These are phyloP conservation scores for Alectura lathami DNA, from an alignment of 2,113 vertebrate genomes.

Conservation along the genomic window DNA sequence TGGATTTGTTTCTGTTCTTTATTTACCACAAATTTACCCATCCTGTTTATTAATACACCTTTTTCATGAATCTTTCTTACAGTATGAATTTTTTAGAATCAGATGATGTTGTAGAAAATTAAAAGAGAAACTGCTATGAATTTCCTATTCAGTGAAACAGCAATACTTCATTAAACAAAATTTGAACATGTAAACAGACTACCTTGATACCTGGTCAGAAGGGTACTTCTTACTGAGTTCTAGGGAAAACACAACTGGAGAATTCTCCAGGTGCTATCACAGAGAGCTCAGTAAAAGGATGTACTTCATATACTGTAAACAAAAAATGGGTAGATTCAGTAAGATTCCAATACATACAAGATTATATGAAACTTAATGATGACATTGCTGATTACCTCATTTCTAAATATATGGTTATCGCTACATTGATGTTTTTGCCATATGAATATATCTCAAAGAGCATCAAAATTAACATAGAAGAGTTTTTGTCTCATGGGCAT, in stretches of 20 bases:
- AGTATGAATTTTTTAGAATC: not conserved
- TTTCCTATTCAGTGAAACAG: not conserved
- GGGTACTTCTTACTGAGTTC: not conserved
- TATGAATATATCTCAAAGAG: not conserved
- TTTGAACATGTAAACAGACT: not conserved
- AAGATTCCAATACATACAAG: conserved; percentile 22
- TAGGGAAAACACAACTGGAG: not conserved
- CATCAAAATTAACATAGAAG: not conserved
- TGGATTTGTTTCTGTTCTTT: not conserved
- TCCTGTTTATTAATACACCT: not conserved
- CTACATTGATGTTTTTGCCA: not conserved
- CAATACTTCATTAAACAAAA: not conserved
- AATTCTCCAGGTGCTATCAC: not conserved
- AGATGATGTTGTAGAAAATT: not conserved
- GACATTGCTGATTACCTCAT: not conserved
- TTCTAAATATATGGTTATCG: not conserved
- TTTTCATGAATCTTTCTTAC: not conserved
- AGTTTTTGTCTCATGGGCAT: not conserved
- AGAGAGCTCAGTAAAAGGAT: conserved; percentile 39
- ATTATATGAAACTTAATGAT: conserved; percentile 11
- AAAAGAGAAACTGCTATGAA: not conserved
- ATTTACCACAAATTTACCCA: not conserved
- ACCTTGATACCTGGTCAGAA: not conserved
- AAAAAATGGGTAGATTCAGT: conserved; percentile 41
- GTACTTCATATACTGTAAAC: conserved; percentile 15